Conservation (phyloP, 1,140 invertebrate genomes). For the Rhagoletis pomonella region DNA sequence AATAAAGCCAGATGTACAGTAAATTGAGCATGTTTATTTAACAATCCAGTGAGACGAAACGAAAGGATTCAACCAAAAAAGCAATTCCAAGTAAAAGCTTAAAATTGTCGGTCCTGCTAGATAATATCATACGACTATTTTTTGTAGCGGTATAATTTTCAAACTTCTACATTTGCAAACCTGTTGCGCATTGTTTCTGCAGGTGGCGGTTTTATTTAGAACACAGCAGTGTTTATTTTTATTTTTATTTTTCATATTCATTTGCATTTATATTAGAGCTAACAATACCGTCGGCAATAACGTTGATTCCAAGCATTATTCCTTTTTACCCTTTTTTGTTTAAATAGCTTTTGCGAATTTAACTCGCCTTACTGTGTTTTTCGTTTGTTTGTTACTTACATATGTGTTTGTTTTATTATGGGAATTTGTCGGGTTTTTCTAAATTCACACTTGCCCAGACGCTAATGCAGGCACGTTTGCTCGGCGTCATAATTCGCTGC, state of each 20-base stretch:
- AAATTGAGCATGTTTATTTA: no score
- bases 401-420: neutral
- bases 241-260: no score
- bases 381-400: neutral
- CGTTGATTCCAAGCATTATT: neutral
- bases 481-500: neutral
- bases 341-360: neutral
- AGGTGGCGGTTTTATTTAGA: neutral
- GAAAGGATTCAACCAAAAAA: no score
- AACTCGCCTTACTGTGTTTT: neutral
- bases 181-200: neutral
- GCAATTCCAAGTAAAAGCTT: no score
- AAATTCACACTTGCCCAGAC: neutral
- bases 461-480: neutral
- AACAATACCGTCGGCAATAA: neutral
- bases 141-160: neutral
- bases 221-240: neutral
- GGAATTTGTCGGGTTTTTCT: slow-evolving; percentile 23
- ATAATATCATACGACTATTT: no score
- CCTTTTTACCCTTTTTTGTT: neutral
- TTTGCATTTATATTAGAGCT: neutral
- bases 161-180: neutral
- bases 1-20: no score
- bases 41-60: no score
- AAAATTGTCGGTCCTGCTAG: no score